Base-by-base conservation (phyloP, 53 echinoderm and acorn worm species). In the Holothuria scabra region DNA sequence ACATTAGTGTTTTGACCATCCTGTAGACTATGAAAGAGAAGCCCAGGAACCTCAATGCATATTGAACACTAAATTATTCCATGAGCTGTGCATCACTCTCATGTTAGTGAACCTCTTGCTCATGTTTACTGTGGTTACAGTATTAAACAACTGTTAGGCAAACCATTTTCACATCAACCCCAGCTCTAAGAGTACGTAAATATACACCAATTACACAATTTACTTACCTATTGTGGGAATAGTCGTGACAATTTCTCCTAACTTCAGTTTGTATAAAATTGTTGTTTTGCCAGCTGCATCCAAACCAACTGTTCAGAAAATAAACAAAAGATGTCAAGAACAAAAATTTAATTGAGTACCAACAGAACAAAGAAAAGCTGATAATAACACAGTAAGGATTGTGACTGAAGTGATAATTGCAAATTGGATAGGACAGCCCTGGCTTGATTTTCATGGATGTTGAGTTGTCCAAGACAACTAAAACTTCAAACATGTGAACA, bases 241-340 rank as follows among this genome's bases (percentile, higher is more conserved):
- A 35, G 93, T 90, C 66, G 93, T 93, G 59, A 93, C 93, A 46
- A 93, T 75, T 76, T 93, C 93, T 21, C 93, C 93, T 22, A 93
- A 76, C 68, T 93, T 93, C 2, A 93, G 80, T 88, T 93, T 93
- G 83, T 93, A 93, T 24, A 93, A 84, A 81, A 93, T 93, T 59
- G 93, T 93, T 26, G 93, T 93, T 68, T 93, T 93, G 20, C 93
- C 93, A 38, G 93, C 93, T 12, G 93, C 93, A 93, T 93, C 93
- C 30, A 93, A 74, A 65, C 90, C 93, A 56, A 93, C 90, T 90
- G 76, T 28, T 80, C 67, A 25, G 5, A 66, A 67, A 76, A 28
- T 55, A 66, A 83, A 21, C 56, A 68, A 65, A 74, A 31, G 12
- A n/a, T 24, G 56, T 31, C 4, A 74, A 56, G 61, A 18, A 24